Percentiles rank a stretch among this genome's conserved stretches.
These are phyloP conservation scores for Tupaia chinensis DNA, from an alignment of 2,113 vertebrate species.

Conservation along the genomic window DNA sequence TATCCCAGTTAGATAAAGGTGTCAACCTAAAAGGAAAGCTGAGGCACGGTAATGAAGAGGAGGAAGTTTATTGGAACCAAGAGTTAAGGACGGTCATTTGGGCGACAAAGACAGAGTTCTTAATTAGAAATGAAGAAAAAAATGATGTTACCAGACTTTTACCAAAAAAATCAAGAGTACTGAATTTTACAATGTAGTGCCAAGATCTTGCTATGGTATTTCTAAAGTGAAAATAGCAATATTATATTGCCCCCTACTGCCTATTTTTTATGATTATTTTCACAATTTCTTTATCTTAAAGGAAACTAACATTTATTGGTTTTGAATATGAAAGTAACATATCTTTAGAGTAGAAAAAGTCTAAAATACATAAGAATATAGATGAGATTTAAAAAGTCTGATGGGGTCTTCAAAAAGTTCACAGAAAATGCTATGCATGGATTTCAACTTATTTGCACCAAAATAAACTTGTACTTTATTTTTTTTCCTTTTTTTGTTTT, in stretches of 20 bases:
- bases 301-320: neutral
- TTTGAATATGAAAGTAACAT: neutral
- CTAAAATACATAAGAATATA: neutral
- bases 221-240: constrained; percentile 48
- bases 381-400: too few relatives aligned
- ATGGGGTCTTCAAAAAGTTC: too few relatives aligned
- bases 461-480: too few relatives aligned
- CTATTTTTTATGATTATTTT: constrained; percentile 43
- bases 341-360: constrained; percentile 4
- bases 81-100: too few relatives aligned
- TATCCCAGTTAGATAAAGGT: too few relatives aligned
- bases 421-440: too few relatives aligned
- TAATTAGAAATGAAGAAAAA: neutral
- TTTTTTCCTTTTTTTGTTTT: too few relatives aligned
- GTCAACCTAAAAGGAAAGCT: too few relatives aligned
- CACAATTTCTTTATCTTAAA: constrained; percentile 17
- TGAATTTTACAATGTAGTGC: constrained; percentile 40
- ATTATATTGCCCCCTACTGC: constrained; percentile 67
- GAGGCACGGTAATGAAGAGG: too few relatives aligned
- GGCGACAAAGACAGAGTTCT: neutral
- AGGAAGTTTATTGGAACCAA: too few relatives aligned
- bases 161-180: constrained; percentile 20
- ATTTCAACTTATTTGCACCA: too few relatives aligned
- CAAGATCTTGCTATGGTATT: neutral
- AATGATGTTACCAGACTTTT: neutral